Evolutionary conservation across 2,113 vertebrate genomes (phyloP).

Genomic region (Natator depressus): DNA sequence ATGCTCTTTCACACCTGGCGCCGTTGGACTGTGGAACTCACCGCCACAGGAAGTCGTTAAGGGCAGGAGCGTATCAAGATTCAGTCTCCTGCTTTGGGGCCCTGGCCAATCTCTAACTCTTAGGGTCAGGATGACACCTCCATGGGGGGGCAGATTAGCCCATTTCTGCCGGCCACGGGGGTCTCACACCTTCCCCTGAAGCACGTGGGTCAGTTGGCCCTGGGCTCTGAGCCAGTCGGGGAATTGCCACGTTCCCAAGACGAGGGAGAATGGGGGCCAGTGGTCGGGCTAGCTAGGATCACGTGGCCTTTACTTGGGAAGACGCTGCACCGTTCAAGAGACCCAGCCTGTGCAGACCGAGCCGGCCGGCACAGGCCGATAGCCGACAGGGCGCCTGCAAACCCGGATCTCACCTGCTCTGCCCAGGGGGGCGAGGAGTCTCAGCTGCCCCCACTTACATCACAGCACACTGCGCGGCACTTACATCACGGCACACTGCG

Average conservation of each 20-base stretch:
- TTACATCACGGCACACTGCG: slow-evolving; percentile 96
- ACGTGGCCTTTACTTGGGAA: no score
- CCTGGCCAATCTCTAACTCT: background rate
- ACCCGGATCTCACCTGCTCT: background rate
- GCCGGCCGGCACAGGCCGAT: no score
- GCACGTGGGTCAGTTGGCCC: no score
- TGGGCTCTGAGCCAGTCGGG: background rate
- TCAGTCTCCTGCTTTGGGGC: no score
- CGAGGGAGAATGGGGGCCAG: background rate
- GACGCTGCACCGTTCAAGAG: no score
- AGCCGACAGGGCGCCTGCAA: no score
- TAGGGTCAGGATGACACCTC: background rate
- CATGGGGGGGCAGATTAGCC: background rate
- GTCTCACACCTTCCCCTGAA: background rate
- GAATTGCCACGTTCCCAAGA: background rate
- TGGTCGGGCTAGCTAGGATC: background rate
- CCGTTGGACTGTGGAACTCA: background rate
- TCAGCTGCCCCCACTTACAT: slow-evolving; percentile 85
- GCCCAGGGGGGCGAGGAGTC: background rate
- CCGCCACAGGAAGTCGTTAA: background rate
- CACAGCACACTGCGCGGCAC: slow-evolving; percentile 92
- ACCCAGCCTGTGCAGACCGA: no score
- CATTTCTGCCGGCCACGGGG: background rate
- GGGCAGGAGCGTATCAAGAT: background rate
- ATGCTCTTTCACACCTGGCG: background rate